Evolutionary conservation across 2,888 invertebrate species (phyloP).

Genomic region (Keiferia lycopersicella): DNA sequence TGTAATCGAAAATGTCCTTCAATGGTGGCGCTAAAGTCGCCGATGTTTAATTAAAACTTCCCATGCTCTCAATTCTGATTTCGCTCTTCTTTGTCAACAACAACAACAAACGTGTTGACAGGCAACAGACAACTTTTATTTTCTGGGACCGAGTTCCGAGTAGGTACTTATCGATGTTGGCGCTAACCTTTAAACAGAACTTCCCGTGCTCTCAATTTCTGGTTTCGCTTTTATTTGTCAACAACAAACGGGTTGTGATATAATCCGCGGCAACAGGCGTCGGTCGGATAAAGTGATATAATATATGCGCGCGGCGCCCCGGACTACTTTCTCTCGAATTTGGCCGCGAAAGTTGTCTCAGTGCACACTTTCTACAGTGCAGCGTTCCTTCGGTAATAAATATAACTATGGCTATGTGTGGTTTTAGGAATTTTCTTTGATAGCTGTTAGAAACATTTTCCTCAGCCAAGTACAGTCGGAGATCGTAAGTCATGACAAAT

Average conservation of each 20-base stretch:
- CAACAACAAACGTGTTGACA: slow-evolving; percentile 43
- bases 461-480: too few species aligned
- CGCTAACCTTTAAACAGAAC: not conserved
- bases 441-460: not conserved
- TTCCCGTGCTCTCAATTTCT: slow-evolving; percentile 18
- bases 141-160: not conserved
- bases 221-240: slow-evolving; percentile 39
- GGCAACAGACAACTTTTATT: not conserved
- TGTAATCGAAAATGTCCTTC: too few species aligned
- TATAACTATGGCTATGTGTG: not conserved
- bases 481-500: too few species aligned
- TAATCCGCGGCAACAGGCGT: slow-evolving; percentile 59
- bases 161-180: not conserved
- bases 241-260: slow-evolving; percentile 57
- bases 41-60: not conserved
- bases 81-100: slow-evolving; percentile 42
- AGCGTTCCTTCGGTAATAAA: slow-evolving; percentile 44
- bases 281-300: slow-evolving; percentile 74
- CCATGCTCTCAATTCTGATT: not conserved
- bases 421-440: slow-evolving; percentile 3
- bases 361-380: slow-evolving; percentile 76
- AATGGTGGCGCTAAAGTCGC: too few species aligned
- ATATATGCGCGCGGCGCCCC: slow-evolving; percentile 70
- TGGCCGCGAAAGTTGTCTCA: slow-evolving; percentile 79
- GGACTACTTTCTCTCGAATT: slow-evolving; percentile 80